Conservation (phyloP, 2,888 invertebrate species). For the Diarsia rubi region DNA sequence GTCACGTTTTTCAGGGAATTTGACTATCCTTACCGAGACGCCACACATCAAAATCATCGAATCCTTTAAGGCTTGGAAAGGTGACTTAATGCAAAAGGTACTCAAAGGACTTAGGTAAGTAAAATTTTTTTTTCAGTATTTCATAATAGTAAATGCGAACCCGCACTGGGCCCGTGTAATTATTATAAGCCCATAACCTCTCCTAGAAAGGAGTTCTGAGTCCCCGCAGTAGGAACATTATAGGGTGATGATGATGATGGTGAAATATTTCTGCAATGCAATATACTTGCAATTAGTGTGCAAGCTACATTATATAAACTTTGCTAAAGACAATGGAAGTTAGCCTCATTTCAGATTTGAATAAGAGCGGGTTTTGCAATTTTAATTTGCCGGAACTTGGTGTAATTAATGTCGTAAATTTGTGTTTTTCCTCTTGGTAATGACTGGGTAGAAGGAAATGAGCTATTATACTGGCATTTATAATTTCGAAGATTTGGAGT, state of each 20-base stretch:
- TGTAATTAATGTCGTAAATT: constrained; percentile 53
- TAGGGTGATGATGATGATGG: no score
- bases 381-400: constrained; percentile 44
- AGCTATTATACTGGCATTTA: constrained; percentile 4
- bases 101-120: no score
- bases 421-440: constrained; percentile 37
- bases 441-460: constrained; percentile 27
- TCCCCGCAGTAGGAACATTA: no score
- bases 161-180: no score
- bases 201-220: no score
- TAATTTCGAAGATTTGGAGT: background rate
- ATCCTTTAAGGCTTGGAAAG: no score
- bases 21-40: background rate
- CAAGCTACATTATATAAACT: constrained; percentile 31
- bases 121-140: background rate
- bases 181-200: no score
- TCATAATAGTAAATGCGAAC: background rate
- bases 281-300: constrained; percentile 6
- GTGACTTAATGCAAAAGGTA: no score
- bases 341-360: constrained; percentile 45
- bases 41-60: background rate
- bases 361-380: constrained; percentile 55
- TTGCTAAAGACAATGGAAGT: constrained; percentile 53
- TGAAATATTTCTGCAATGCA: background rate
- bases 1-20: background rate